Evolutionary conservation across 2,888 invertebrate genomes (phyloP).

Genomic region (Tortricodes alternella): DNA sequence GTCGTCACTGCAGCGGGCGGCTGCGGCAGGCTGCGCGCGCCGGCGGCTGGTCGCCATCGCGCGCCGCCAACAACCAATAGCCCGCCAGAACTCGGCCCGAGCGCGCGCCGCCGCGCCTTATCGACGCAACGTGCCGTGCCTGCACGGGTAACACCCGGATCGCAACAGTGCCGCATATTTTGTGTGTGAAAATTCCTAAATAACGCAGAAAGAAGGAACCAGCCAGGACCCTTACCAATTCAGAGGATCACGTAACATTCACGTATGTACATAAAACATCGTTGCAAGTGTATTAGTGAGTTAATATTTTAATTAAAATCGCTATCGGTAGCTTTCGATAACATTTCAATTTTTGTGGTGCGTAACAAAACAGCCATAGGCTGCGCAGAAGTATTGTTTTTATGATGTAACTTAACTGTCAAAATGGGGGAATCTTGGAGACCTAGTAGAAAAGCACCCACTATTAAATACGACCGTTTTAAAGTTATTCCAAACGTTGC

Average conservation of each 20-base stretch:
- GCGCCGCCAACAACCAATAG: conserved; percentile 50
- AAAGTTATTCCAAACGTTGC: no score
- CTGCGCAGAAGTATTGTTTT: neutral
- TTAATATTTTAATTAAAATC: neutral
- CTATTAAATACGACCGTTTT: no score
- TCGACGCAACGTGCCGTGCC: conserved; percentile 61
- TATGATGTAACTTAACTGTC: conserved; percentile 3
- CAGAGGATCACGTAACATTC: neutral
- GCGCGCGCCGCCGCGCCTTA: conserved; percentile 60
- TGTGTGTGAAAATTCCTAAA: conserved; percentile 15
- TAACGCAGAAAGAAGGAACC: neutral
- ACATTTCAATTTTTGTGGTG: neutral
- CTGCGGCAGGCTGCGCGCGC: conserved; percentile 55
- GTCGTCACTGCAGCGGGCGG: conserved; percentile 44
- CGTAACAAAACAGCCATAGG: neutral
- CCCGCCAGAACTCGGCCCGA: conserved; percentile 55
- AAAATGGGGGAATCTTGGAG: neutral
- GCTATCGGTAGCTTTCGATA: neutral
- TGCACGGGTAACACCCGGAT: conserved; percentile 45
- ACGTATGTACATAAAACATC: conserved; percentile 25
- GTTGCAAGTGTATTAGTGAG: neutral
- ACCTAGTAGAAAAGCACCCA: no score
- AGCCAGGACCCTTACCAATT: neutral
- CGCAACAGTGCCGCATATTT: conserved; percentile 17
- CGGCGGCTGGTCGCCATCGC: conserved; percentile 40